phyloP scores from a whole-genome alignment of 2,113 vertebrate species.

The Etia nguti region DNA sequence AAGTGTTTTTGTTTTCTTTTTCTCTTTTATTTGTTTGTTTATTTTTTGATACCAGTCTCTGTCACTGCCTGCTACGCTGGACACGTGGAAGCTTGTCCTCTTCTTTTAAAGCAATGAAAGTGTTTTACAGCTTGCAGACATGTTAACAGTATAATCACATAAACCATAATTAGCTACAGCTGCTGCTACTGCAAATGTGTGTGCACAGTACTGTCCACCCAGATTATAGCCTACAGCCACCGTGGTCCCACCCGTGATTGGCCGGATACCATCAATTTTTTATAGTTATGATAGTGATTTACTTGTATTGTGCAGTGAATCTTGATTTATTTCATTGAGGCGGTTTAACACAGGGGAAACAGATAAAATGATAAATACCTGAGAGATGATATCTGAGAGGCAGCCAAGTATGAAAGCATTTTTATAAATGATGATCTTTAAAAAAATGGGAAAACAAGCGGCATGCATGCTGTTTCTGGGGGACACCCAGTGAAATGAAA shows the following conservation, averaged over 20 bases:
- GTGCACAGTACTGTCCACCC: not conserved
- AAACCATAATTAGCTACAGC: slow-evolving; percentile 11
- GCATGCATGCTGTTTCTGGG: not conserved
- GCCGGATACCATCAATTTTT: not conserved
- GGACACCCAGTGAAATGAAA: not conserved
- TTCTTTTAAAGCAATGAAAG: not conserved
- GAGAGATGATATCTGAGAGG: not conserved
- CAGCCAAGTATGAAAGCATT: not conserved
- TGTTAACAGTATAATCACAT: slow-evolving; percentile 11
- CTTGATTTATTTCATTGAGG: not conserved
- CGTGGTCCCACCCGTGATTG: not conserved
- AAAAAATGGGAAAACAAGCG: not conserved
- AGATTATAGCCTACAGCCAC: not conserved
- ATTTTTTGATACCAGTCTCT: slow-evolving; percentile 9
- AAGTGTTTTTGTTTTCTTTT: not conserved
- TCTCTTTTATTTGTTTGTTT: not conserved
- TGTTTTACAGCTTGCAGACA: slow-evolving; percentile 12
- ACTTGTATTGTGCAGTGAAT: not conserved
- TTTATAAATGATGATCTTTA: not conserved
- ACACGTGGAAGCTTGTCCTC: not conserved
- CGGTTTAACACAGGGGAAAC: not conserved
- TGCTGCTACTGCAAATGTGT: slow-evolving; percentile 31
- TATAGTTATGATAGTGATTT: not conserved
- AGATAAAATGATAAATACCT: not conserved
- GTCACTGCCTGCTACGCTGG: not conserved